A percentile compares a stretch with the other conserved stretches of the same genome.
Evolutionary conservation across 2,113 vertebrate species (phyloP).

Genomic region (Chrysemys picta): DNA sequence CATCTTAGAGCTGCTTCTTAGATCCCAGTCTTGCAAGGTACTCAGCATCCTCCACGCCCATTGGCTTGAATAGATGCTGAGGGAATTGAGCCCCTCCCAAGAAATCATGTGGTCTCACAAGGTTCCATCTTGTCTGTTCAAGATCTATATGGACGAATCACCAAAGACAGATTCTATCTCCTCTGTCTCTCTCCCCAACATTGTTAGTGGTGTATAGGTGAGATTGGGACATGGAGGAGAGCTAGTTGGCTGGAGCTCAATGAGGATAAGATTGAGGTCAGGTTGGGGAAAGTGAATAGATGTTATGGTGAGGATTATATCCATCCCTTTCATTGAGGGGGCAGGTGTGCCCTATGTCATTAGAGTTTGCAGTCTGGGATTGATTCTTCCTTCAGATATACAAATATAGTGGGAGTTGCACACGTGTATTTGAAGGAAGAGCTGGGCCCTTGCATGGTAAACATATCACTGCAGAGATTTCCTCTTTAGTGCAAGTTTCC

Average conservation of each 20-base stretch:
- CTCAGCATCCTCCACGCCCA: not conserved
- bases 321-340: not conserved
- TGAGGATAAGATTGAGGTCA: not conserved
- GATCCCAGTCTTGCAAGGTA: accelerated
- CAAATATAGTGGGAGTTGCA: not conserved
- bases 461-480: not conserved
- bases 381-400: not conserved
- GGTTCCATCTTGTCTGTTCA: not conserved
- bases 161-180: too few species aligned
- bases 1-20: not conserved
- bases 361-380: not conserved
- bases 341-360: not conserved
- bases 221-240: not conserved
- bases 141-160: not conserved
- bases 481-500: not conserved
- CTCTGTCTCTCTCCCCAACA: too few species aligned
- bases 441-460: not conserved
- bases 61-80: not conserved
- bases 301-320: not conserved
- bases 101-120: not conserved
- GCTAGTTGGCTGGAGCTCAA: not conserved
- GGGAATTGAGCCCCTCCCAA: not conserved
- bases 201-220: not conserved
- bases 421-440: not conserved
- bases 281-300: not conserved